Evolutionary conservation across 1,140 invertebrate species (phyloP).

Genomic region (Nylanderia fulva): DNA sequence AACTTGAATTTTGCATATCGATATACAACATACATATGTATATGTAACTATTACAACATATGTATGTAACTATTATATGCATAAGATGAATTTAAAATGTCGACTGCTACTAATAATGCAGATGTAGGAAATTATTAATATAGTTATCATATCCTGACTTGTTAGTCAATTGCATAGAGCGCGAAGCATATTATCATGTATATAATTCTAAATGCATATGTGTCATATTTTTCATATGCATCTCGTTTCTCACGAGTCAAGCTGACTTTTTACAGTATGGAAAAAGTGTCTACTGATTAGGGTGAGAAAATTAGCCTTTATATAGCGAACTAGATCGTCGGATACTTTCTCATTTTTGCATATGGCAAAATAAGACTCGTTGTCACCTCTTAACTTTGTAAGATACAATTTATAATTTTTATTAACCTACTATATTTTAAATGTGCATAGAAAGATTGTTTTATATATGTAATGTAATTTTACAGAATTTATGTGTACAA

Average conservation of each 20-base stretch:
- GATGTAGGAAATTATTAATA: slow-evolving; percentile 1
- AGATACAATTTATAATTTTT: too few species aligned
- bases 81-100: background rate
- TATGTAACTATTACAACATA: too few species aligned
- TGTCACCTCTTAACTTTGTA: too few species aligned
- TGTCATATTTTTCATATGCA: background rate
- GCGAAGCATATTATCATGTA: slow-evolving; percentile 12
- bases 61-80: background rate
- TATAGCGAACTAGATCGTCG: background rate
- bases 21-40: background rate
- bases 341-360: background rate
- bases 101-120: slow-evolving; percentile 25
- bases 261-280: slow-evolving; percentile 4
- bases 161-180: slow-evolving; percentile 21
- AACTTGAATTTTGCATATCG: background rate
- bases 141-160: background rate
- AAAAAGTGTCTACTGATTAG: slow-evolving; percentile 11
- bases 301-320: slow-evolving; percentile 11
- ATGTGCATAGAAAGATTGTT: too few species aligned
- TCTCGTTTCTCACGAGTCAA: slow-evolving; percentile 30
- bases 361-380: background rate
- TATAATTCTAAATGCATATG: slow-evolving; percentile 21
- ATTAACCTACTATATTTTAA: too few species aligned
- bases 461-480: too few species aligned
- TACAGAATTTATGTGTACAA: too few species aligned